A percentile compares a stretch with the other conserved stretches of the same genome.
phyloP scores from a whole-genome alignment of 2,888 invertebrate genomes.

The Chalcis sispes region DNA sequence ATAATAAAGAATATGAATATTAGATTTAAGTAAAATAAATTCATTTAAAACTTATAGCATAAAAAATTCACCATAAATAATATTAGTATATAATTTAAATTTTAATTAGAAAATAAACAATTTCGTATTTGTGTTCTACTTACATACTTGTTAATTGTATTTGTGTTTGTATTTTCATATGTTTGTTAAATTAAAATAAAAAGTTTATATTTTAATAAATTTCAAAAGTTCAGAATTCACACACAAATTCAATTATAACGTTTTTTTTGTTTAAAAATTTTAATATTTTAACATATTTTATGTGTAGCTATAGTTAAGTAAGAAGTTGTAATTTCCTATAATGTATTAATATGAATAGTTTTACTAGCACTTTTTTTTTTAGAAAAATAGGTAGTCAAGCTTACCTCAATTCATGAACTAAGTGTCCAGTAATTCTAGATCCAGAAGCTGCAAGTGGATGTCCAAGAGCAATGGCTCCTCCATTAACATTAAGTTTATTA shows the following conservation, averaged over 20 bases:
- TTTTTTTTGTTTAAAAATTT: too few species aligned
- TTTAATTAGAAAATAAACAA: too few species aligned
- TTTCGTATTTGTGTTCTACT: too few species aligned
- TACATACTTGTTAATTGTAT: too few species aligned
- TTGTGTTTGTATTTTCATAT: background rate
- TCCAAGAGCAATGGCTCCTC: slow-evolving; percentile 98
- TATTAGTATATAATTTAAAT: too few species aligned
- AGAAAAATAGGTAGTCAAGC: background rate
- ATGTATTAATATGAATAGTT: background rate
- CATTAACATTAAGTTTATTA: slow-evolving; percentile 93
- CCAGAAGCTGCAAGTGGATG: slow-evolving; percentile 98
- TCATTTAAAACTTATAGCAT: background rate
- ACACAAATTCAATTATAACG: too few species aligned
- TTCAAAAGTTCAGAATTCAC: too few species aligned
- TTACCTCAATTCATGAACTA: slow-evolving; percentile 93
- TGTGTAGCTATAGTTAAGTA: too few species aligned
- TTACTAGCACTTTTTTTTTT: slow-evolving; percentile 5
- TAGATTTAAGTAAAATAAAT: background rate
- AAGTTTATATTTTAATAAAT: background rate
- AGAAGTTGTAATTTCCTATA: too few species aligned
- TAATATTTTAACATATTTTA: too few species aligned
- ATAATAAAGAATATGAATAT: background rate
- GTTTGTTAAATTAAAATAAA: background rate
- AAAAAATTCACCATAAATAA: too few species aligned
- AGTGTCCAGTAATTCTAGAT: slow-evolving; percentile 91